Evolutionary conservation across 2,113 vertebrate genomes (phyloP), one percentile per base, ranked within the genome.

Genomic region (Cricetomys ansorgei): DNA sequence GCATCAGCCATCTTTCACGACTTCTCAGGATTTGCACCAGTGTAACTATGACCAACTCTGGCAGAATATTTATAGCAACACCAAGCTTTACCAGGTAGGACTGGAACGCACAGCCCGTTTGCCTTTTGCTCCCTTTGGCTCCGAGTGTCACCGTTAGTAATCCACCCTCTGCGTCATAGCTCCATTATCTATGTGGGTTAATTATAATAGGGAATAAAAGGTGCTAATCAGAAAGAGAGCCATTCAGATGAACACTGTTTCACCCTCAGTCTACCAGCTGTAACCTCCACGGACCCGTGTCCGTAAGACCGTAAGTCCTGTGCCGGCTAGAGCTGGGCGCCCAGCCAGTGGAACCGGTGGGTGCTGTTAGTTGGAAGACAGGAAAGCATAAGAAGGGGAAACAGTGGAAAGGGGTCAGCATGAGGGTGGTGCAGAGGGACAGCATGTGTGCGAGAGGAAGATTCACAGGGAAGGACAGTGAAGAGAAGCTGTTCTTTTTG

Each of bases 51-150:
- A 92, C 5, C 91, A 97, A 31, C 86, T 98, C 89, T 99, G 98
- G 98, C 97, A 95, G 73, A 97, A 97, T 45, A 97, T 98, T 97
- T 99, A 98, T 89, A 97, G 53, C 50, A 92, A 92, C 25, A 25
- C 95, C 67, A 89, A 97, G 79, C 89, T 98, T 73, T 85, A 96
- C 89, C 97, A 99, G 98, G 98, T 98, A 98, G 48, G 55, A 89
- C 50, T 48, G 64, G 43, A 88, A 79, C 9, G 83, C 93, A n/a
- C 19, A 79, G 50, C 23, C 9, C 64, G 27, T 40, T 85, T 25
- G 29, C n/a, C 59, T 64, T 92, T 50, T 11, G 62, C 72, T 11
- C 65, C 79, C 25, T 76, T 7, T 13, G 7, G 17, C 65, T 4
- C 59, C 23, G 3, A 67, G 50, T 25, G 8, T 37, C 80, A 13